Evolutionary conservation across 2,888 invertebrate species (phyloP).

Genomic region (Morinoia aosen): DNA sequence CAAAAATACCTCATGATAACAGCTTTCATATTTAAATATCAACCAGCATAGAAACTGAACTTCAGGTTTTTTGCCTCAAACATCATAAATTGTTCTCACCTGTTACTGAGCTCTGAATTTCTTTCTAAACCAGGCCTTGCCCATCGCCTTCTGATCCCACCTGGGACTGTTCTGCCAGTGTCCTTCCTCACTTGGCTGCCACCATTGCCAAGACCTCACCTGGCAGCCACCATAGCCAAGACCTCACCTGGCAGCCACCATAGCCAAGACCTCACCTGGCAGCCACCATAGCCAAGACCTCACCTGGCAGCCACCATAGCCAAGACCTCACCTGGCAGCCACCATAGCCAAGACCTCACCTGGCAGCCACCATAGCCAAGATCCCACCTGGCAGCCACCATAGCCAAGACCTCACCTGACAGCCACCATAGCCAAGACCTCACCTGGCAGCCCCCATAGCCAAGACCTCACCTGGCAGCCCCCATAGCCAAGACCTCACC

Average conservation of each 20-base stretch:
- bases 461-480: background rate
- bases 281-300: background rate
- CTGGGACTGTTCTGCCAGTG: background rate
- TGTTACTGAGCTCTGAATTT: background rate
- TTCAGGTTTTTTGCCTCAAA: no score
- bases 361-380: background rate
- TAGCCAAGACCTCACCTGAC: no score
- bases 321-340: background rate
- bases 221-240: background rate
- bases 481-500: background rate
- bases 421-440: no score
- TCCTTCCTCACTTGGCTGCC: background rate
- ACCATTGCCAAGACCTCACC: background rate
- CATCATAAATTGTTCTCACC: no score
- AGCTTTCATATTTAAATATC: no score
- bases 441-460: background rate
- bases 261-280: no score
- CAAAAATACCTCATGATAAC: no score
- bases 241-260: background rate
- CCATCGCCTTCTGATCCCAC: background rate
- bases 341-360: background rate
- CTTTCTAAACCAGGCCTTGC: background rate
- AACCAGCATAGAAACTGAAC: no score
- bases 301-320: background rate
- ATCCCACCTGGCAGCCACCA: no score